Evolutionary conservation across 2,888 invertebrate genomes (phyloP).

Genomic region (Pollenia griseotomentosa): DNA sequence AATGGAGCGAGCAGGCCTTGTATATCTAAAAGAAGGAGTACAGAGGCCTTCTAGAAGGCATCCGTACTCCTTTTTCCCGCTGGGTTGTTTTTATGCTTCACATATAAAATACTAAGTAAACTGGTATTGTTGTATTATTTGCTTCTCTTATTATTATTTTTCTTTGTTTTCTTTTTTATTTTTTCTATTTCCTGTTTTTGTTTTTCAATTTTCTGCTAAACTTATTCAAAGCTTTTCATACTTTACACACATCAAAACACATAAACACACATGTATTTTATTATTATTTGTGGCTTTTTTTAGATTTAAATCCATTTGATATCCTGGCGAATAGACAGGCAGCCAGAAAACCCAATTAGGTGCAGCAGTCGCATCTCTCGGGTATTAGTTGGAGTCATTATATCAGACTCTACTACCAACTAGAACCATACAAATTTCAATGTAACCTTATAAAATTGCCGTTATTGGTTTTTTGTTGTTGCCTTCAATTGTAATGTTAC

Average conservation of each 20-base stretch:
- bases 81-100: constrained; percentile 11
- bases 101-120: constrained; percentile 58
- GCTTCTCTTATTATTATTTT: constrained; percentile 48
- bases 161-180: not conserved
- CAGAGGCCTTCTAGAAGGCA: no score
- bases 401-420: constrained; percentile 23
- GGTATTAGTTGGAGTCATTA: constrained; percentile 34
- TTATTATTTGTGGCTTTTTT: constrained; percentile 51
- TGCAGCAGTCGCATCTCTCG: constrained; percentile 22
- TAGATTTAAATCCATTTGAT: constrained; percentile 17
- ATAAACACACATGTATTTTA: constrained; percentile 2
- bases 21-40: no score
- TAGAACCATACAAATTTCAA: constrained; percentile 25
- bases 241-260: constrained; percentile 8
- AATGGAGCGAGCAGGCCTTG: no score
- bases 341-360: constrained; percentile 12
- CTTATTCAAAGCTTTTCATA: constrained; percentile 31
- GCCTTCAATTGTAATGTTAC: constrained; percentile 45
- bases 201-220: constrained; percentile 42
- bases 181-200: constrained; percentile 35
- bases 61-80: no score
- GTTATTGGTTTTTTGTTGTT: constrained; percentile 43
- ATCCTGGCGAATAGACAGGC: not conserved
- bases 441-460: constrained; percentile 42
- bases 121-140: constrained; percentile 58